Evolutionary conservation across 2,888 invertebrate genomes (phyloP).

Genomic region (Caenorhabditis japonica): DNA sequence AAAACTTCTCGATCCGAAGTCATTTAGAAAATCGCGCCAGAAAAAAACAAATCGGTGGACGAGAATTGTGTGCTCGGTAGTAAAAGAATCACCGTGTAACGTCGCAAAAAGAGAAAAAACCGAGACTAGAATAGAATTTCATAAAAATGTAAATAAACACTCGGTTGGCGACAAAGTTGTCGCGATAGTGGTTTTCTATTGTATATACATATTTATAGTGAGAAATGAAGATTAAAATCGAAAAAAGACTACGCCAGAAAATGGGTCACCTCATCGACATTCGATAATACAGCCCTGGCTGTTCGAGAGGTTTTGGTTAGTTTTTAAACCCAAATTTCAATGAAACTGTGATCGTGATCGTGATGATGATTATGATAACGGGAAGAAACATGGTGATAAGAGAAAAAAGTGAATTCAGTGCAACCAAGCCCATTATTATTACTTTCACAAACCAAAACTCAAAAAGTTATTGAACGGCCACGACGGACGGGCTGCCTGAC

Average conservation of each 20-base stretch:
- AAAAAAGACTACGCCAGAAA: conserved; percentile 41
- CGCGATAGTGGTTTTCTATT: conserved; percentile 20
- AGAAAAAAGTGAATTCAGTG: not conserved
- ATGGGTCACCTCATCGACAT: conserved; percentile 38
- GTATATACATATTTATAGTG: conserved; percentile 21
- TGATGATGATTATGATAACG: conserved; percentile 1
- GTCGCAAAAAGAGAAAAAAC: conserved; percentile 3
- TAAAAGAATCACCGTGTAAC: too few relatives aligned
- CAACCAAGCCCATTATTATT: too few relatives aligned
- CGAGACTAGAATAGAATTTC: not conserved
- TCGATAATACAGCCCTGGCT: not conserved
- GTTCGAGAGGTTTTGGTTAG: conserved; percentile 9
- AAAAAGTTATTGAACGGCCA: too few relatives aligned
- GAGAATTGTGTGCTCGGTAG: too few relatives aligned
- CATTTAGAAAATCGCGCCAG: too few relatives aligned
- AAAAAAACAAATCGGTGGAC: too few relatives aligned
- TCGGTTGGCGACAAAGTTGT: not conserved
- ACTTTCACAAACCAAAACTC: too few relatives aligned
- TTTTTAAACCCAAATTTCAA: not conserved
- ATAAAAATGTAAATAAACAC: conserved; percentile 6
- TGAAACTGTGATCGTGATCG: too few relatives aligned
- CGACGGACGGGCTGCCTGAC: conserved; percentile 35
- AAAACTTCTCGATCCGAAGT: too few relatives aligned
- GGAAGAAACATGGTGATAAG: conserved; percentile 9
- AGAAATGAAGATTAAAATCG: conserved; percentile 31